These are phyloP conservation scores for Lophius piscatorius DNA, from an alignment of 2,113 vertebrate genomes.

Conservation along the genomic window DNA sequence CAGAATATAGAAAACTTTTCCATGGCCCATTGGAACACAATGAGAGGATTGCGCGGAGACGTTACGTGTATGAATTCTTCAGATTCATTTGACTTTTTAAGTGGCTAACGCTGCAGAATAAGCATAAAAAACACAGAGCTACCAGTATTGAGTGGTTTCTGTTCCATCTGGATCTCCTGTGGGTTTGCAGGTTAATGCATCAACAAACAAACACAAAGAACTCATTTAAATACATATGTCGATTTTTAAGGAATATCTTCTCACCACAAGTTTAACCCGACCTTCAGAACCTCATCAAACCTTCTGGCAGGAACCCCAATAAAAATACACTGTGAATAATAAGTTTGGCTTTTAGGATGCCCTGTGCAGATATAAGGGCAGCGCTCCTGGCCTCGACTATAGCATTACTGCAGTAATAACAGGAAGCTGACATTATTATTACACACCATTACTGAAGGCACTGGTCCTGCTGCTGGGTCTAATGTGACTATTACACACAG, in stretches of 20 bases:
- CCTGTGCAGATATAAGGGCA: conserved; percentile 16
- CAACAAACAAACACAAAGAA: not conserved
- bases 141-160: not conserved
- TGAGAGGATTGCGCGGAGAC: not conserved
- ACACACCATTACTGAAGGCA: conserved; percentile 64
- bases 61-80: not conserved
- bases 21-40: conserved; percentile 9
- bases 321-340: too few species aligned
- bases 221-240: not conserved
- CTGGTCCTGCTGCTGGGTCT: conserved; percentile 31
- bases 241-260: not conserved
- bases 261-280: not conserved
- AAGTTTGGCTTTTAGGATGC: conserved; percentile 13
- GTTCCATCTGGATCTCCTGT: not conserved
- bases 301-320: not conserved
- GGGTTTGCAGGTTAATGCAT: not conserved
- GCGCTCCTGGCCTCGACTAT: conserved; percentile 10
- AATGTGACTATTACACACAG: conserved; percentile 69
- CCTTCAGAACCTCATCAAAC: not conserved
- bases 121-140: not conserved
- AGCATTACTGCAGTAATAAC: conserved; percentile 62
- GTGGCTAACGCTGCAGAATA: not conserved
- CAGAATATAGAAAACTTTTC: conserved; percentile 29
- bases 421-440: conserved; percentile 67
- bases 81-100: not conserved